These are phyloP conservation scores for Petrocephalus microphthalmus DNA, from an alignment of 2,113 vertebrate genomes.

Conservation along the genomic window DNA sequence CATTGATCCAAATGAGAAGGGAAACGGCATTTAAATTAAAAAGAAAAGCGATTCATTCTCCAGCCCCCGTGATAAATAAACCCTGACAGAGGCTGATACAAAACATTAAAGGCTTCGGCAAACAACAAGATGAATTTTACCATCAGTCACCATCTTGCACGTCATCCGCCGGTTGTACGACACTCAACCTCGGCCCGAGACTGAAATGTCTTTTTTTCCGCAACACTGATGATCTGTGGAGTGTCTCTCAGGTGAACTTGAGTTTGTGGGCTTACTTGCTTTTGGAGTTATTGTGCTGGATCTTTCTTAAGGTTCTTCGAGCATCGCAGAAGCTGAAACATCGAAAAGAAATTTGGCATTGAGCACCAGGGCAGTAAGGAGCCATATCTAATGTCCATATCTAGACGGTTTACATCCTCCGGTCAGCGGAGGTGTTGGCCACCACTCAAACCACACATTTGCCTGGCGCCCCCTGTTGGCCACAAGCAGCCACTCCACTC, in stretches of 20 bases:
- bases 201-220: background rate
- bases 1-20: conserved; percentile 21
- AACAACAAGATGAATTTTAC: background rate
- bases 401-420: background rate
- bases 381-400: background rate
- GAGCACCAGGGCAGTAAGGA: background rate
- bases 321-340: background rate
- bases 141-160: background rate
- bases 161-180: background rate
- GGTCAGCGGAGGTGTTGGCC: background rate
- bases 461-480: background rate
- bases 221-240: background rate
- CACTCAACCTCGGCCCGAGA: background rate
- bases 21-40: conserved; percentile 21
- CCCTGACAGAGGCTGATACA: conserved; percentile 12
- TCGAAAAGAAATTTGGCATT: background rate
- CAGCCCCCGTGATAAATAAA: background rate
- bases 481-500: background rate
- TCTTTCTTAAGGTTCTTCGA: background rate
- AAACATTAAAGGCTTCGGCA: conserved; percentile 6
- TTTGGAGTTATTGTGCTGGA: background rate
- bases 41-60: conserved; percentile 18
- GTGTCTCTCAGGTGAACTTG: background rate
- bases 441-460: background rate
- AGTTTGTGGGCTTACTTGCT: background rate